These are phyloP conservation scores for Manacus vitellinus DNA, from an alignment of 2,113 vertebrate genomes.

Conservation along the genomic window DNA sequence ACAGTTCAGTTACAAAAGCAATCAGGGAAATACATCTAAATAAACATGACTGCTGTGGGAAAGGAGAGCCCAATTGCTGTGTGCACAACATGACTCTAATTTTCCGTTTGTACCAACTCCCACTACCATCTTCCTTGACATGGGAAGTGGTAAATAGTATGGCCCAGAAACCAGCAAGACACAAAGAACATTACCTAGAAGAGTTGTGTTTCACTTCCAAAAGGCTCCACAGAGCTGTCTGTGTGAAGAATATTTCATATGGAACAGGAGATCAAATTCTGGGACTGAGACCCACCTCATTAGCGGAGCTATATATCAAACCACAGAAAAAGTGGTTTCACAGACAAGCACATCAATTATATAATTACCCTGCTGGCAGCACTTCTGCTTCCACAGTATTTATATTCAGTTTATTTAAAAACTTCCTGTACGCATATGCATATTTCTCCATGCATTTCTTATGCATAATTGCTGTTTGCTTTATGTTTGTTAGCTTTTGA, in stretches of 20 bases:
- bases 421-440: background rate
- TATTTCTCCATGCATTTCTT: background rate
- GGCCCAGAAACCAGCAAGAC: background rate
- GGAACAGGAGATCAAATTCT: background rate
- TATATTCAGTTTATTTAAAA: constrained; percentile 19
- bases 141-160: background rate
- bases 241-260: background rate
- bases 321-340: background rate
- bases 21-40: background rate
- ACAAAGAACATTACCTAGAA: accelerated
- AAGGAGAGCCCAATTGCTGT: background rate
- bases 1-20: background rate
- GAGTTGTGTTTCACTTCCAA: background rate
- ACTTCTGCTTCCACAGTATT: constrained; percentile 10
- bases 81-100: background rate
- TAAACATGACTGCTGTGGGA: background rate
- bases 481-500: background rate
- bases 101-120: background rate
- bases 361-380: constrained; percentile 22
- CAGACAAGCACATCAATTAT: constrained; percentile 12
- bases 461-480: background rate
- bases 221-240: background rate
- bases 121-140: background rate
- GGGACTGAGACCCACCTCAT: background rate
- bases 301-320: constrained; percentile 27